Conservation (phyloP, 2,113 vertebrate species). For the Tragelaphus buxtoni region DNA sequence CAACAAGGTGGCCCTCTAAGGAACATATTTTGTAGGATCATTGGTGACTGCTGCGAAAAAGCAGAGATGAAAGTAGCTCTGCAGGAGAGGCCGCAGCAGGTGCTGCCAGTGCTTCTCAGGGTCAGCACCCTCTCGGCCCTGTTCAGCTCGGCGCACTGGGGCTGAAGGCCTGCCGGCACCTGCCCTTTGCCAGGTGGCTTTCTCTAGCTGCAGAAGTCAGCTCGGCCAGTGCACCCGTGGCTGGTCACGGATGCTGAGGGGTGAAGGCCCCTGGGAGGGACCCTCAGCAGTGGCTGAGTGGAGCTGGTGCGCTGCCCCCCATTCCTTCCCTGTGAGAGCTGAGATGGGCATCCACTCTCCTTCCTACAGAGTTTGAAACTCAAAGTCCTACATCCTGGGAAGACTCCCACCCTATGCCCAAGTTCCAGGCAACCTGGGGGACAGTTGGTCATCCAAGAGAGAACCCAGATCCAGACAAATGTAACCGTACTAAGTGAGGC, state of each 20-base stretch:
- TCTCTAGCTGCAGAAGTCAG: neutral
- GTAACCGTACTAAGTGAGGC: neutral
- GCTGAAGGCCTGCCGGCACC: neutral
- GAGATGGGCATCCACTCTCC: neutral
- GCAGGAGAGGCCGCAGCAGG: neutral
- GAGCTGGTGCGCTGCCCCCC: rapidly evolving
- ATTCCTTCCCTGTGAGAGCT: neutral
- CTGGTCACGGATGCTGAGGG: neutral
- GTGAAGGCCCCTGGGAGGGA: neutral
- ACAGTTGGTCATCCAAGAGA: neutral
- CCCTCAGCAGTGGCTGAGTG: neutral
- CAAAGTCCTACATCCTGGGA: neutral
- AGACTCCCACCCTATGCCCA: neutral
- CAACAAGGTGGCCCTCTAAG: neutral
- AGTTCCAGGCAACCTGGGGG: neutral
- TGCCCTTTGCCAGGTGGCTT: neutral
- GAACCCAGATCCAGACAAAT: neutral
- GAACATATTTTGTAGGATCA: neutral
- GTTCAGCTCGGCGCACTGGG: rapidly evolving
- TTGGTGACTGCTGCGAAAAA: neutral
- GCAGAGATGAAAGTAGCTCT: neutral
- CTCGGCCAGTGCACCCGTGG: rapidly evolving
- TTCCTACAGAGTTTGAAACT: neutral
- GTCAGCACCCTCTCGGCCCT: rapidly evolving
- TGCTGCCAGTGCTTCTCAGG: rapidly evolving